Evolutionary conservation across 2,113 vertebrate species (phyloP).

Genomic region (Sturnus vulgaris): DNA sequence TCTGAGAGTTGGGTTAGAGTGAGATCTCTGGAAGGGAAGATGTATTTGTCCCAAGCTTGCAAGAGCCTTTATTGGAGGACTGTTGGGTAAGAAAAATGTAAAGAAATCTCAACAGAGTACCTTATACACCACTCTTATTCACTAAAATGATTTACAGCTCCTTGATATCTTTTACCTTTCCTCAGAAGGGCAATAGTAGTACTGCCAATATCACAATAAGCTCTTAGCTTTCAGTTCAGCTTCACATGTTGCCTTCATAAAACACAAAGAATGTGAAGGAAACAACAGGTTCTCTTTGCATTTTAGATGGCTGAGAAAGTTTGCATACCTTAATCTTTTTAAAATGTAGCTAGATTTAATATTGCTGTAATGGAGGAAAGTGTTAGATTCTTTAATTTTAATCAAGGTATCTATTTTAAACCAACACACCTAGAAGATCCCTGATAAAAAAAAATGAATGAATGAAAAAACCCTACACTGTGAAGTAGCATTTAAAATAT

Average conservation of each 20-base stretch:
- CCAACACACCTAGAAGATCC: neutral
- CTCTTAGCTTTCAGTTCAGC: neutral
- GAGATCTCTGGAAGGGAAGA: neutral
- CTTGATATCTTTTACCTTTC: neutral
- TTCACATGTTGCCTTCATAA: neutral
- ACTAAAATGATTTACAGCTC: neutral
- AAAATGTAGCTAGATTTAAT: neutral
- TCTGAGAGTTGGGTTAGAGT: neutral
- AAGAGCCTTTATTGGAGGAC: neutral
- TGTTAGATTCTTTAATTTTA: neutral
- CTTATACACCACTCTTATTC: neutral
- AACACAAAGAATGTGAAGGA: neutral
- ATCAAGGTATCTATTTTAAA: neutral
- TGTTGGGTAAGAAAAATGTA: neutral
- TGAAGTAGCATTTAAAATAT: neutral
- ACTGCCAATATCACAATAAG: neutral
- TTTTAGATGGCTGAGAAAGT: neutral
- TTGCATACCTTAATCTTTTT: neutral
- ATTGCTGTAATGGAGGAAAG: neutral
- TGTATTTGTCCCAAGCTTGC: neutral
- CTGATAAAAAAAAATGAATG: neutral
- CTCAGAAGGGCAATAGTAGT: neutral
- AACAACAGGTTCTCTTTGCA: neutral
- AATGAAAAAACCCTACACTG: neutral
- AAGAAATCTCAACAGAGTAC: neutral